Evolutionary conservation across 2,888 invertebrate species (phyloP).

Genomic region (Eristalinus sepulchralis): DNA sequence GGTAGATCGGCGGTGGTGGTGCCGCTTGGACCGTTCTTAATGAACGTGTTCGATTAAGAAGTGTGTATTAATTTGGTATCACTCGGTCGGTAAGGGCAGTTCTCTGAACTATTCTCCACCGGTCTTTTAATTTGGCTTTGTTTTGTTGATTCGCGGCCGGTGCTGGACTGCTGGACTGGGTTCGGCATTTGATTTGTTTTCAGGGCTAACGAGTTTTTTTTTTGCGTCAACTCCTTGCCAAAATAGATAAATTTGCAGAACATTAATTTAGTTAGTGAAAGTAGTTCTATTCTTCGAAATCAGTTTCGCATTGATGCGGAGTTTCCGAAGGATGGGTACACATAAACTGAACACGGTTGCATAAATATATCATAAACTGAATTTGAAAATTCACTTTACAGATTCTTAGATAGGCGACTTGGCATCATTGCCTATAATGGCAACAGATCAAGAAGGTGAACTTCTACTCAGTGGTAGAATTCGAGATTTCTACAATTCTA

Average conservation of each 20-base stretch:
- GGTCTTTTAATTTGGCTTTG: not conserved
- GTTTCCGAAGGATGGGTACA: not conserved
- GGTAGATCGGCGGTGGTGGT: not conserved
- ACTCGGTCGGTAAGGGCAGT: constrained; percentile 3
- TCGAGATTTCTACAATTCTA: too few relatives aligned
- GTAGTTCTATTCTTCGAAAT: not conserved
- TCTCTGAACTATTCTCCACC: not conserved
- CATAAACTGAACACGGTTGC: not conserved
- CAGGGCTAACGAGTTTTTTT: not conserved
- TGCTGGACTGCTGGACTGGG: not conserved
- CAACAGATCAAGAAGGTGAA: too few relatives aligned
- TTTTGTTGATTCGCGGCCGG: not conserved
- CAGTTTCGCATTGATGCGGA: not conserved
- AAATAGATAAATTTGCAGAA: not conserved
- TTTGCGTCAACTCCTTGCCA: not conserved
- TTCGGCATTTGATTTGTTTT: not conserved
- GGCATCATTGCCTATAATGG: too few relatives aligned
- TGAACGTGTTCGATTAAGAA: constrained; percentile 14
- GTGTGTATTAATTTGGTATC: constrained; percentile 26
- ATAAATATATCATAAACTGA: too few relatives aligned
- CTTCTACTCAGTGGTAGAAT: too few relatives aligned
- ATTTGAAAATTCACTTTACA: too few relatives aligned
- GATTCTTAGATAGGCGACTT: too few relatives aligned
- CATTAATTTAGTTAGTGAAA: not conserved
- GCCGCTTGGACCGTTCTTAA: not conserved